Base-by-base conservation (phyloP, 1,140 invertebrate genomes). In the Drosophila fuyamai region DNA sequence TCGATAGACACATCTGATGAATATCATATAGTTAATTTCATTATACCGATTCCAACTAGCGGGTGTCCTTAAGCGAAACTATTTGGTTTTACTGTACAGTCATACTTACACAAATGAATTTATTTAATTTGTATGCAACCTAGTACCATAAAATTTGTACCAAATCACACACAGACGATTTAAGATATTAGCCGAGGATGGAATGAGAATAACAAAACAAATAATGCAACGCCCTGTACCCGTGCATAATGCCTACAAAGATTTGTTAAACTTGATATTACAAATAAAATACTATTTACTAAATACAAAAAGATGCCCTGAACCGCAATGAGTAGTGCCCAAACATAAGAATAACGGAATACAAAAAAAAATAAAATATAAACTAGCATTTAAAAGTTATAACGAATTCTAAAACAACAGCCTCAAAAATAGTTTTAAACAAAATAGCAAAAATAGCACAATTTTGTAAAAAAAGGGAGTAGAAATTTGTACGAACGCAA, bases 121-220 rank as follows among this genome's bases (percentile, higher is more conserved):
- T 32, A 29, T 44, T 57, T 50, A 18, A 50, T 51, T 50, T 78
- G 12, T 75, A 63, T 71, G 81, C 79, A 86, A 85, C 78, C 78
- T 86, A 86, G 82, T 86, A 86, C 83, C 83, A 88, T 86, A 86
- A 71, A 88, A 88, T 86, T 86, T 86, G 83, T 88, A 88, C 83
- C 83, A 88, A 86, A 88, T 59, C 53, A 68, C 67, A 76, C 60
- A 60, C 47, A 47, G 54, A 65, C 38, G 61, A 63, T 55, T 46
- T 55, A 67, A 57, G 14, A 57, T 59, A 43, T 62, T 61, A 62
- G 46, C 63, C 63, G 63, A 16, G n/a, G 51, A 58, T 14, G 5
- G 12, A 46, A 44, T 47, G 44, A 73, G 40, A 44, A 55, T 27
- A 61, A 68, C 41, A 55, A 48, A 63, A 71, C 63, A 81, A 59